A percentile compares a stretch with the other conserved stretches of the same genome.
Evolutionary conservation across 2,113 vertebrate species (phyloP).

Genomic region (Tragelaphus buxtoni): DNA sequence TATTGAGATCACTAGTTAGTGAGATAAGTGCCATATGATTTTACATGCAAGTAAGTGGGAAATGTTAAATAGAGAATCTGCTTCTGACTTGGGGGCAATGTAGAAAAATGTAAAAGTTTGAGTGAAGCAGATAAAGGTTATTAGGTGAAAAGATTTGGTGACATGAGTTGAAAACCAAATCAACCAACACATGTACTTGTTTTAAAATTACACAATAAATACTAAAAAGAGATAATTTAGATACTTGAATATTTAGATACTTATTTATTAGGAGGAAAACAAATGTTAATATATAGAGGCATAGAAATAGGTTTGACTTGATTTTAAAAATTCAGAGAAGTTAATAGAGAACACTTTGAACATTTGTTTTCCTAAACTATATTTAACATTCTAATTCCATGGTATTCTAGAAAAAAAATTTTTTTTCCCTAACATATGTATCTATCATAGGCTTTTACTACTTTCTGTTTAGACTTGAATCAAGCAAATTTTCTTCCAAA

Average conservation of each 20-base stretch:
- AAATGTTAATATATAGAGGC: background rate
- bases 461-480: background rate
- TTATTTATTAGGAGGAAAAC: background rate
- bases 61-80: background rate
- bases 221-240: background rate
- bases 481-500: background rate
- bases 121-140: background rate
- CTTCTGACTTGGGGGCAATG: background rate
- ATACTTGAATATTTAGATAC: background rate
- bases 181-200: background rate
- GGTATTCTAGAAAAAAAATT: background rate
- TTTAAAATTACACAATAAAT: background rate
- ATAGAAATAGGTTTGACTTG: background rate
- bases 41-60: background rate
- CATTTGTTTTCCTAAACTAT: background rate
- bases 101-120: background rate
- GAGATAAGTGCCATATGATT: background rate
- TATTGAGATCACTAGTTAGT: background rate
- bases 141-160: background rate
- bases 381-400: background rate
- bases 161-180: background rate
- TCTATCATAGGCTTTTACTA: background rate
- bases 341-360: slow-evolving; percentile 7
- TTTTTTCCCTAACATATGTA: background rate
- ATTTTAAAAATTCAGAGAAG: background rate